Evolutionary conservation across 1,140 invertebrate species (phyloP), one percentile per base, ranked within the genome.

Genomic region (Ridgeia piscesae): DNA sequence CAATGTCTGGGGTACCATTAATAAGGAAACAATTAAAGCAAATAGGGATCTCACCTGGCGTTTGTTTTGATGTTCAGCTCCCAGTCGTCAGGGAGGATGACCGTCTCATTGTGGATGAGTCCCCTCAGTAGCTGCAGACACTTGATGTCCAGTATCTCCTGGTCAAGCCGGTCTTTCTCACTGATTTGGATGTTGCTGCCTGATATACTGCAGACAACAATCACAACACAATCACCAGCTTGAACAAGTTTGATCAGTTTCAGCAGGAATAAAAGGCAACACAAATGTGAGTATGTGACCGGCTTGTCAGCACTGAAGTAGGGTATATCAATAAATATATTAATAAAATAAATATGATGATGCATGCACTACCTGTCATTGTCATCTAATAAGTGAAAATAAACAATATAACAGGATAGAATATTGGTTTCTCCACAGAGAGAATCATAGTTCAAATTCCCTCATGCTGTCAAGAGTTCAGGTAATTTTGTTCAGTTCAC

Each of bases 91-190:
- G 95, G 94, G 8, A 96, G 94, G 92, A 94, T 95, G 90, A 95
- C 92, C 89, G 95, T 95, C 92, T 96, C 95, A 91, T 96, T 96
- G 93, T 96, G 95, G 17, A 96, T 94, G 9, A 96, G 50, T 14
- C 95, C 95, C 42, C 96, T 89, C 0, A 96, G 93, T 21, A 96
- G 93, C 93, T 96, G 95, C 33, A 96, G 93, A 93, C 95, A 95
- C 89, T 94, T 95, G 2, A 96, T 94, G 92, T 96, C 95, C 0
- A 96, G 94, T 42, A 95, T 95, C 88, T 95, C 95, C 91, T 95
- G 94, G 34, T 95, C 95, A 91, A 94, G 33, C 1, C 50, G 33
- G 48, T 21, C 35, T 50, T 35, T 33, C 35, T 89, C 34, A 33
- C 42, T 48, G 1, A 91, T 31, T 89, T 93, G 33, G 31, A 21